Evolutionary conservation across 2,797 vertebrate genomes (phyloP).

Genomic region (Hephaestus fuliginosus): DNA sequence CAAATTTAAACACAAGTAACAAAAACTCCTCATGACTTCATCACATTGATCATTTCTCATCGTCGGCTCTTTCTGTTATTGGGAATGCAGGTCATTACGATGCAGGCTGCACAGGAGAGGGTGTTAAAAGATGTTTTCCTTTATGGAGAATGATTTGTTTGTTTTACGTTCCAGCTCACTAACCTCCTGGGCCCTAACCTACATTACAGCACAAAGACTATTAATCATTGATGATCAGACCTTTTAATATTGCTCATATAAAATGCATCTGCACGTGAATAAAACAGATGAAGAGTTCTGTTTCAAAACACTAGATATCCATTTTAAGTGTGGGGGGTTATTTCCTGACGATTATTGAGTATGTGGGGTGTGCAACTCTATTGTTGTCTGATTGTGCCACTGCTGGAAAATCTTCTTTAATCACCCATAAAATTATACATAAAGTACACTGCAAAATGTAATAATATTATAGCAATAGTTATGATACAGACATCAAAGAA

Average conservation of each 20-base stretch:
- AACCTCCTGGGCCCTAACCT: slow-evolving; percentile 83
- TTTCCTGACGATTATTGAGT: slow-evolving; percentile 12
- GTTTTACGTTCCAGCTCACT: slow-evolving; percentile 69
- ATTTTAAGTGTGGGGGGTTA: background rate
- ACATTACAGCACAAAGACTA: slow-evolving; percentile 83
- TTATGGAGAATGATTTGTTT: slow-evolving; percentile 80
- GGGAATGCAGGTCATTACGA: slow-evolving; percentile 59
- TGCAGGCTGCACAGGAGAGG: slow-evolving; percentile 40
- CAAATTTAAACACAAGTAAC: slow-evolving; percentile 39
- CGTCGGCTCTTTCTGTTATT: slow-evolving; percentile 35
- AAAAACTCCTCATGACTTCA: slow-evolving; percentile 48
- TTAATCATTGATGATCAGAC: slow-evolving; percentile 86
- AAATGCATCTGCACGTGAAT: slow-evolving; percentile 67
- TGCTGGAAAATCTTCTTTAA: background rate
- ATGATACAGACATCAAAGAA: slow-evolving; percentile 35
- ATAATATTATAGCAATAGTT: slow-evolving; percentile 8
- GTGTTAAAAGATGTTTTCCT: slow-evolving; percentile 73
- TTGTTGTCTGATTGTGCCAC: background rate
- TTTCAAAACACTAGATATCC: slow-evolving; percentile 27
- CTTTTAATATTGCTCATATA: slow-evolving; percentile 81
- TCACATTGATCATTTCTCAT: slow-evolving; percentile 47
- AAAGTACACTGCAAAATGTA: background rate
- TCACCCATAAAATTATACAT: background rate
- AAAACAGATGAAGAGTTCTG: slow-evolving; percentile 60
- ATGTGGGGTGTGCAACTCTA: background rate